Evolutionary conservation across 2,113 vertebrate species (phyloP).

Genomic region (Siphamia tubifer): DNA sequence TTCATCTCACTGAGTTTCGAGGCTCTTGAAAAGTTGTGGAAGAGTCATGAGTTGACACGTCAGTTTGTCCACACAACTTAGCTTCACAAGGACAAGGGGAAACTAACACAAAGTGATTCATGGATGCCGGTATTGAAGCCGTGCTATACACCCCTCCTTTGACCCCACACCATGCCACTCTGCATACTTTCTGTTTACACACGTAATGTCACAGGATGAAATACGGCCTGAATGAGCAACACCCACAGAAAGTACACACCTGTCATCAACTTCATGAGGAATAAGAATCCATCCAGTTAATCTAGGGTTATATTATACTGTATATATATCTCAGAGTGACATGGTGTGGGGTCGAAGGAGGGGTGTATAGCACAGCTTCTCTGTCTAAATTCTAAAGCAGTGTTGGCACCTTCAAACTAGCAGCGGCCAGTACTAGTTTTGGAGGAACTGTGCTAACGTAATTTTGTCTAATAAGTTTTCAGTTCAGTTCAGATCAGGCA

Average conservation of each 20-base stretch:
- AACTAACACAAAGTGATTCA: constrained; percentile 51
- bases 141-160: background rate
- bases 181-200: constrained; percentile 12
- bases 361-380: background rate
- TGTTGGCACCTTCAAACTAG: no score
- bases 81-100: constrained; percentile 46
- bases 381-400: no score
- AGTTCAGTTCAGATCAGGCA: no score
- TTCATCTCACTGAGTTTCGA: background rate
- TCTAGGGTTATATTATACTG: no score
- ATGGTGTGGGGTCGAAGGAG: background rate
- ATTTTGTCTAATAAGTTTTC: no score
- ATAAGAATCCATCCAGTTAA: background rate
- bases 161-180: background rate
- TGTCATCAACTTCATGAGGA: constrained; percentile 13
- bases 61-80: constrained; percentile 48
- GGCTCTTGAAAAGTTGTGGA: constrained; percentile 14
- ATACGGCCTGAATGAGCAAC: background rate
- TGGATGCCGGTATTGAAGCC: constrained; percentile 32
- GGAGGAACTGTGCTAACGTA: no score
- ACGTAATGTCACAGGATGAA: background rate
- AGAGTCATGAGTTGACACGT: constrained; percentile 51
- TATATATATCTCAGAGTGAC: no score
- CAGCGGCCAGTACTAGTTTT: no score
- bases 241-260: background rate